These are phyloP conservation scores for Diaperis boleti DNA, from an alignment of 2,888 invertebrate species.

Conservation along the genomic window DNA sequence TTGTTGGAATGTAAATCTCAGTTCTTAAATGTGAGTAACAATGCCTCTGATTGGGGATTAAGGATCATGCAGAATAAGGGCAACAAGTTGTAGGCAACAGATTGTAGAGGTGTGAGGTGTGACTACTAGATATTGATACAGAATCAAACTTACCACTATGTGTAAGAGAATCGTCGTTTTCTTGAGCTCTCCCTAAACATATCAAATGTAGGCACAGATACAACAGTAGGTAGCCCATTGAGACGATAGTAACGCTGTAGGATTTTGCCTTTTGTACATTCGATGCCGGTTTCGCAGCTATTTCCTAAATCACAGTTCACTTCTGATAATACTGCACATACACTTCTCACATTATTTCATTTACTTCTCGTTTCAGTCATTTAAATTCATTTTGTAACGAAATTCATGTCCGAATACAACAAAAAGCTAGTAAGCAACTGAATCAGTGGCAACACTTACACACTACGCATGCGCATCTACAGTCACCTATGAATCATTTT, in stretches of 20 bases:
- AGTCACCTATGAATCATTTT: background rate
- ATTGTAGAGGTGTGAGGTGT: slow-evolving; percentile 29
- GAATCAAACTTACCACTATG: slow-evolving; percentile 26
- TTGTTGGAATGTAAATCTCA: slow-evolving; percentile 2
- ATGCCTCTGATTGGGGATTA: slow-evolving; percentile 3
- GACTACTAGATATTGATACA: slow-evolving; percentile 18
- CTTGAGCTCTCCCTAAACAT: slow-evolving; percentile 23
- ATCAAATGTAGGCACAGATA: slow-evolving; percentile 11
- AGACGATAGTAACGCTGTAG: slow-evolving; percentile 20
- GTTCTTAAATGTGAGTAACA: background rate
- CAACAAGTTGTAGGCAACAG: slow-evolving; percentile 37
- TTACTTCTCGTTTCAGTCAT: slow-evolving; percentile 3
- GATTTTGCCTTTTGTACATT: slow-evolving; percentile 9
- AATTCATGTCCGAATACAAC: slow-evolving; percentile 4
- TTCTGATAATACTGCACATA: background rate
- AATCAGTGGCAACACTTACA: background rate
- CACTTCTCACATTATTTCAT: slow-evolving; percentile 3
- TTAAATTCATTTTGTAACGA: slow-evolving; percentile 4
- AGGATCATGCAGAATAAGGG: slow-evolving; percentile 15
- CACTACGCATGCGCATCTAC: background rate
- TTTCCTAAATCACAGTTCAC: slow-evolving; percentile 7
- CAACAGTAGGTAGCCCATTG: slow-evolving; percentile 24
- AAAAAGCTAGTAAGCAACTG: background rate
- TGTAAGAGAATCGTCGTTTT: background rate
- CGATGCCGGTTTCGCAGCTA: slow-evolving; percentile 6